Conservation (phyloP, 1,140 invertebrate species). For the Drosophila kohkoa region DNA sequence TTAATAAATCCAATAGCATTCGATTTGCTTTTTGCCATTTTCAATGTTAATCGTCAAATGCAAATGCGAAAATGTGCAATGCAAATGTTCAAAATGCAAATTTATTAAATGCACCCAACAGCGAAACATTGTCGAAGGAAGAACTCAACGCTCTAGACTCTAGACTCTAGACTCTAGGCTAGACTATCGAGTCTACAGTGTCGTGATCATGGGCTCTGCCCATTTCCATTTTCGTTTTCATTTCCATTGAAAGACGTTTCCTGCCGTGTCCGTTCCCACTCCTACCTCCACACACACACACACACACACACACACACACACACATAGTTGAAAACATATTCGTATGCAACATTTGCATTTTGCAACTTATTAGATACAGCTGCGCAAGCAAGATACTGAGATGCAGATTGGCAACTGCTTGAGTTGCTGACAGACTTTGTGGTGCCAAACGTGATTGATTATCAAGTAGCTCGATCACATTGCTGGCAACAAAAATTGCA, state of each 20-base stretch:
- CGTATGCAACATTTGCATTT: slow-evolving; percentile 35
- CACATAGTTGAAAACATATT: not conserved
- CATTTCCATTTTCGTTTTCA: slow-evolving; percentile 71
- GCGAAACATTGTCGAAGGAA: slow-evolving; percentile 14
- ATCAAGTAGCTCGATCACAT: not conserved
- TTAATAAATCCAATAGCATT: slow-evolving; percentile 74
- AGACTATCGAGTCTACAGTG: too few relatives aligned
- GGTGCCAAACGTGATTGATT: slow-evolving; percentile 9
- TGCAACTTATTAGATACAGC: slow-evolving; percentile 16
- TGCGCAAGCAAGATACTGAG: too few relatives aligned
- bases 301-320: too few relatives aligned
- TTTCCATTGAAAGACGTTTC: slow-evolving; percentile 81
- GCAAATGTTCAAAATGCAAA: slow-evolving; percentile 39
- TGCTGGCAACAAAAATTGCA: not conserved
- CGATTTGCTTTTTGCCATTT: slow-evolving; percentile 60
- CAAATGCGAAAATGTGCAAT: slow-evolving; percentile 45
- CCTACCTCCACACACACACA: not conserved
- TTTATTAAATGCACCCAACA: slow-evolving; percentile 51
- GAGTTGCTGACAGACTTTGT: slow-evolving; percentile 23
- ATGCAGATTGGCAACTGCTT: not conserved
- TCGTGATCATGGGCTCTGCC: slow-evolving; percentile 1
- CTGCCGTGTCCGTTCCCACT: slow-evolving; percentile 37
- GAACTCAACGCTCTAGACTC: not conserved
- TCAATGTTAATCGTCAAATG: slow-evolving; percentile 73
- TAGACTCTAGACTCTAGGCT: too few relatives aligned